A percentile compares a stretch with the other conserved stretches of the same genome.
Evolutionary conservation across 2,888 invertebrate species (phyloP).

Genomic region (Anagyrus pseudococci): DNA sequence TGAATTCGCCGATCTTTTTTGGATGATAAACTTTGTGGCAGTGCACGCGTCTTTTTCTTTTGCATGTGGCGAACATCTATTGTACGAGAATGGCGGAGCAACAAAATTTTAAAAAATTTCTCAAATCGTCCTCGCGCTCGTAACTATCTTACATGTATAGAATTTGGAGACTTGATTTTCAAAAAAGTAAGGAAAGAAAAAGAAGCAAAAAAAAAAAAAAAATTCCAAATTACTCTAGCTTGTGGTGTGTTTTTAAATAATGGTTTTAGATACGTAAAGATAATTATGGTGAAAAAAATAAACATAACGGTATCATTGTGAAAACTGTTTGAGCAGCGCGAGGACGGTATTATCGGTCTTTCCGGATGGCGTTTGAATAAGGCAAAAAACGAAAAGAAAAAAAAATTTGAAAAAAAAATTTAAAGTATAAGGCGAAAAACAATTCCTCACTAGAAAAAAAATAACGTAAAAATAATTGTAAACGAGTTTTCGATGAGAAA

Average conservation of each 20-base stretch:
- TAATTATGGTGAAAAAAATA: background rate
- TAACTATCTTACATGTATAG: too few species aligned
- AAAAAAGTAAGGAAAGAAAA: slow-evolving; percentile 10
- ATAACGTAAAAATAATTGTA: slow-evolving; percentile 29
- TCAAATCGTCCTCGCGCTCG: too few species aligned
- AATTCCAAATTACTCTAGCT: slow-evolving; percentile 15
- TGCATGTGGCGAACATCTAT: too few species aligned
- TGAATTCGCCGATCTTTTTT: background rate
- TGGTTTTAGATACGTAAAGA: slow-evolving; percentile 2
- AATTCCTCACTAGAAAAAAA: slow-evolving; percentile 50
- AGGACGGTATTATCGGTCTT: too few species aligned
- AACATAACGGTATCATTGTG: background rate
- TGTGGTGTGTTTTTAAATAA: slow-evolving; percentile 17
- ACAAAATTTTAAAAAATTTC: too few species aligned
- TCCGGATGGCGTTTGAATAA: background rate
- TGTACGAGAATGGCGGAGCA: too few species aligned
- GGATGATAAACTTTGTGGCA: slow-evolving; percentile 18
- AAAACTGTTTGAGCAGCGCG: too few species aligned
- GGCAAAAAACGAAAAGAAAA: slow-evolving; percentile 9
- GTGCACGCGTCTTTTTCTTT: slow-evolving; percentile 48
- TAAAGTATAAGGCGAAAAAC: slow-evolving; percentile 42
- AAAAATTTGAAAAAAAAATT: slow-evolving; percentile 11
- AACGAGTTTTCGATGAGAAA: slow-evolving; percentile 38
- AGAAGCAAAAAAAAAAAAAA: slow-evolving; percentile 9
- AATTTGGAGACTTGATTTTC: too few species aligned